Base-by-base conservation (phyloP, 2,797 vertebrate species). In the Neostethus bicornis region DNA sequence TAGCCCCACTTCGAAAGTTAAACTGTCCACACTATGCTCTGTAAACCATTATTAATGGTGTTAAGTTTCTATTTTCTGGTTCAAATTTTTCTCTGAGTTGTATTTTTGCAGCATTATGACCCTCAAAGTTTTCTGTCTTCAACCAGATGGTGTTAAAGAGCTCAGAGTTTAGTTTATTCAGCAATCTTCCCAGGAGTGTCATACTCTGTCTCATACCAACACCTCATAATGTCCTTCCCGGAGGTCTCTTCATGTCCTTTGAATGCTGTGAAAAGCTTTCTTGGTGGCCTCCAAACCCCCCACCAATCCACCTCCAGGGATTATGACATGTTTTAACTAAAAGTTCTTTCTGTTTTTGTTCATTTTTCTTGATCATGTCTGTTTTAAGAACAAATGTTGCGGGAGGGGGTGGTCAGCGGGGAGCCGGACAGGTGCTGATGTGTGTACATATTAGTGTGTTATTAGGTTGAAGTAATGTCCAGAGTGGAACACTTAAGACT, bases 271-370 rank as follows among this genome's bases (percentile, higher is more conserved):
- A 88, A 86, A 87, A 85, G 83, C 89, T 67, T 58, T 85, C 87
- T 76, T 88, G 87, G 89, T 87, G 89, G 89, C 86, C 86, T 75
- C 58, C 71, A 70, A 75, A 12, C 60, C 73, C 73, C 59, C 62
- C n/a, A 4, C 48, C 5, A 28, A 58, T 51, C 78, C 55, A 67
- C 70, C 74, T 69, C 51, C 5, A 75, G 70, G 85, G 87, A 89
- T 90, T 89, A 90, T 82, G 80, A 83, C 83, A 85, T 79, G 70
- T 89, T 81, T 83, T 58, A 82, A 75, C 66, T 68, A 84, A 70
- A 71, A 75, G 46, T 57, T 52, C 49, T 41, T 48, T 32, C 49
- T 80, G 67, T 84, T 75, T 66, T 61, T 68, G 71, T 80, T 75
- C 53, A 46, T 28, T 56, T 52, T 57, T 57, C 61, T 63, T 65